Percentiles rank a stretch among this genome's conserved stretches.
Evolutionary conservation across 2,888 invertebrate genomes (phyloP).

Genomic region (Ichneumon xanthorius): DNA sequence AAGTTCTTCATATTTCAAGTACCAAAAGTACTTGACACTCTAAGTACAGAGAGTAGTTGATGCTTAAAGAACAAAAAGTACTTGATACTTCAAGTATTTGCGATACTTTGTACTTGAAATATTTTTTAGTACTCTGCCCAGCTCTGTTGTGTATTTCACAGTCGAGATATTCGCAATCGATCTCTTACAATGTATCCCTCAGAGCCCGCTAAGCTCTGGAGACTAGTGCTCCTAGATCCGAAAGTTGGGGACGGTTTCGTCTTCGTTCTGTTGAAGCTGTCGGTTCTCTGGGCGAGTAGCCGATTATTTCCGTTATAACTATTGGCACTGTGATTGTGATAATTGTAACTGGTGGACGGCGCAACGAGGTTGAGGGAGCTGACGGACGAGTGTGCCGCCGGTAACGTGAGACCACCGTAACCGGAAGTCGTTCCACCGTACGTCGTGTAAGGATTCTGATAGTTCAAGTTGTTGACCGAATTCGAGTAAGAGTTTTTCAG

Average conservation of each 20-base stretch:
- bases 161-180: background rate
- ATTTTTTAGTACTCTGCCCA: too few relatives aligned
- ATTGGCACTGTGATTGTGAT: constrained; percentile 71
- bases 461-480: constrained; percentile 84
- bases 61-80: too few relatives aligned
- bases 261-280: constrained; percentile 80
- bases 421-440: constrained; percentile 89
- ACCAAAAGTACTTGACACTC: too few relatives aligned
- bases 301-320: constrained; percentile 72
- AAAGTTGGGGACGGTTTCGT: constrained; percentile 75
- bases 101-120: too few relatives aligned
- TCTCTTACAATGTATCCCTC: constrained; percentile 94
- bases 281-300: constrained; percentile 76
- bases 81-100: too few relatives aligned
- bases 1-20: too few relatives aligned
- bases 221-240: constrained; percentile 82
- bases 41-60: too few relatives aligned
- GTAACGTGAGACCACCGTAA: constrained; percentile 89
- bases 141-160: background rate
- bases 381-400: constrained; percentile 86
- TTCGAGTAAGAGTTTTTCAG: constrained; percentile 83
- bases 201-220: constrained; percentile 86
- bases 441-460: constrained; percentile 85
- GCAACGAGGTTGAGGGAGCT: constrained; percentile 87
- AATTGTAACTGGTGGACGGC: constrained; percentile 82